Conservation (phyloP, 2,888 invertebrate genomes). For the Copidosoma aretas region DNA sequence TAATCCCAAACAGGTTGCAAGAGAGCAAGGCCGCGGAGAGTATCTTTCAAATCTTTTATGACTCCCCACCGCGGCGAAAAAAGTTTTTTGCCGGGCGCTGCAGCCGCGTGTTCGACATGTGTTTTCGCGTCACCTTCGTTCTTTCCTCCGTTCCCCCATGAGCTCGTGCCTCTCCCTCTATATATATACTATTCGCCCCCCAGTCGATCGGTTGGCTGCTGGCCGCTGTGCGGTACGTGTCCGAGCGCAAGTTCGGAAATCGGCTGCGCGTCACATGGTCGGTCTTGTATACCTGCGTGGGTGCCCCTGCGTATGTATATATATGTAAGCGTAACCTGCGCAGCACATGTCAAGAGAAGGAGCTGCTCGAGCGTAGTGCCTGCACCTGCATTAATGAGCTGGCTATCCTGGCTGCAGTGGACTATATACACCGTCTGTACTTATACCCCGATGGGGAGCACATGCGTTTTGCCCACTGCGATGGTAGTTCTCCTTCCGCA, state of each 20-base stretch:
- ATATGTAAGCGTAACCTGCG: constrained; percentile 42
- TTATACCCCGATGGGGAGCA: constrained; percentile 30
- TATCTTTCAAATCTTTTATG: constrained; percentile 32
- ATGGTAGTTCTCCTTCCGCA: neutral
- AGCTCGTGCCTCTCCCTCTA: no score
- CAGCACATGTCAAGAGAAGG: constrained; percentile 45
- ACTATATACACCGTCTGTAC: no score
- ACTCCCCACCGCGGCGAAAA: neutral
- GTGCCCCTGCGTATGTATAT: constrained; percentile 4
- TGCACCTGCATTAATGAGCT: constrained; percentile 55
- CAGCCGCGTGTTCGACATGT: constrained; percentile 45
- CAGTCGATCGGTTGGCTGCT: neutral
- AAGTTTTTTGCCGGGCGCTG: neutral
- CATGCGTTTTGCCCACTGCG: constrained; percentile 33
- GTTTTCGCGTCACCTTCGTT: constrained; percentile 46
- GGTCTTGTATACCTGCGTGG: constrained; percentile 48
- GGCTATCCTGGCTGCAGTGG: no score
- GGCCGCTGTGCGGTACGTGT: constrained; percentile 48
- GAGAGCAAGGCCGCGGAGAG: neutral
- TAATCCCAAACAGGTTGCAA: constrained; percentile 17
- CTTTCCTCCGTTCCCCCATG: no score
- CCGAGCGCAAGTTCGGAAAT: constrained; percentile 34
- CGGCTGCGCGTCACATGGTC: constrained; percentile 54
- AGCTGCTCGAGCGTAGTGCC: constrained; percentile 36
- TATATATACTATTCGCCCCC: no score